Conservation (phyloP, 2,888 invertebrate species). For the Arrhopalites spinosus region DNA sequence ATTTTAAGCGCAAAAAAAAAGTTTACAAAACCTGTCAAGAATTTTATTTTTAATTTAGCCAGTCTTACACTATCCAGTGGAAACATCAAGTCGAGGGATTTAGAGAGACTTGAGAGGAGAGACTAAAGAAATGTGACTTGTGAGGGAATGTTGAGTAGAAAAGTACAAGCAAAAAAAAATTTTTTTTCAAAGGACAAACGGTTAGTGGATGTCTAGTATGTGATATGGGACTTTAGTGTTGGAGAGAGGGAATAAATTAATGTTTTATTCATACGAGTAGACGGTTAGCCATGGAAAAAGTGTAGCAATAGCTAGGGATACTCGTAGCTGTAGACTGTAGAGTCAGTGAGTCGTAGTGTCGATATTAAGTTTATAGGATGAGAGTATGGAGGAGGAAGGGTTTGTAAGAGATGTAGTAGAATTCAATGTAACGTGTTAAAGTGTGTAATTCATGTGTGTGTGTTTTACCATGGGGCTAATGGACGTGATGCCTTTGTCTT, state of each 20-base stretch:
- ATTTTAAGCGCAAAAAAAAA: too few relatives aligned
- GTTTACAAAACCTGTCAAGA: too few relatives aligned
- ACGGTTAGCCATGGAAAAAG: not conserved
- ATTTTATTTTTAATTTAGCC: too few relatives aligned
- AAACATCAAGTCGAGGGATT: too few relatives aligned
- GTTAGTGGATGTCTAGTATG: not conserved
- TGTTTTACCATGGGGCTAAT: conserved; percentile 7
- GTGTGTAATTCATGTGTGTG: conserved; percentile 30
- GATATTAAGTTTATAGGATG: not conserved
- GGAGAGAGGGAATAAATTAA: not conserved
- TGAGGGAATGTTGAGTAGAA: too few relatives aligned
- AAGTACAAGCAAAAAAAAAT: too few relatives aligned
- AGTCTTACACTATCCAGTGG: too few relatives aligned
- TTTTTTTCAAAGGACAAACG: too few relatives aligned
- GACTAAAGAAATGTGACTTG: too few relatives aligned
- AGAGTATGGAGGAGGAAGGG: not conserved
- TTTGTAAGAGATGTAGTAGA: not conserved
- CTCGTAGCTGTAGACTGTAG: not conserved
- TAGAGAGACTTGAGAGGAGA: too few relatives aligned
- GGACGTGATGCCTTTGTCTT: conserved; percentile 10
- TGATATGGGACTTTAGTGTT: not conserved
- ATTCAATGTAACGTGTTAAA: conserved; percentile 30
- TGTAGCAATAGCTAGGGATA: not conserved
- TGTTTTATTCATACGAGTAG: conserved; percentile 24
- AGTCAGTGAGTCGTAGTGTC: not conserved